phyloP scores from a whole-genome alignment of 35 echinoderm and acorn worm species.

The Antedon bifida region DNA sequence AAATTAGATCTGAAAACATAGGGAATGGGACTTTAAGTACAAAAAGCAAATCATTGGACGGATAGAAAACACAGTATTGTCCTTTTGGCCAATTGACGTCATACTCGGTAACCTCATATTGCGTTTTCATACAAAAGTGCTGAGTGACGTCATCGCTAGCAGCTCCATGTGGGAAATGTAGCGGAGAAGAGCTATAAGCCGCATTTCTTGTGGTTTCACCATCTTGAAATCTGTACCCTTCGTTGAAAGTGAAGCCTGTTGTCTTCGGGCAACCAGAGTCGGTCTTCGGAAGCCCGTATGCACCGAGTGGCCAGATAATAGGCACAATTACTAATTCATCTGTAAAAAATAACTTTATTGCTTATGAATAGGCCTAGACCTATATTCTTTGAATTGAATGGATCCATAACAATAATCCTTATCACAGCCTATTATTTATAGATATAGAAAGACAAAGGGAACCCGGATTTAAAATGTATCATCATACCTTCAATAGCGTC shows the following conservation, averaged over 20 bases:
- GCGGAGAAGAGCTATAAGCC: constrained; percentile 17
- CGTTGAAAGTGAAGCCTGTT: constrained; percentile 11
- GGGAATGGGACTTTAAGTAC: no score
- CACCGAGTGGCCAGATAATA: constrained; percentile 40
- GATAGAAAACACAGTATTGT: constrained; percentile 23
- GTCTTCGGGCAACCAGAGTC: constrained; percentile 25
- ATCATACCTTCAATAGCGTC: background rate
- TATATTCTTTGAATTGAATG: no score
- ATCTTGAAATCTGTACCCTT: constrained; percentile 44
- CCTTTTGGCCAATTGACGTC: constrained; percentile 16
- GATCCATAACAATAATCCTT: no score
- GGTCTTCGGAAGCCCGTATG: constrained; percentile 47
- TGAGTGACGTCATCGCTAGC: constrained; percentile 8
- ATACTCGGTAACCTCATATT: background rate
- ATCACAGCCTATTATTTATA: no score
- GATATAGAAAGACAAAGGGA: no score
- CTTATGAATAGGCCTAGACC: no score
- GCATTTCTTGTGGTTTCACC: constrained; percentile 11
- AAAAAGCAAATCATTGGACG: no score
- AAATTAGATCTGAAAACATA: no score
- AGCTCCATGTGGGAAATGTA: constrained; percentile 1
- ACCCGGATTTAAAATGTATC: no score
- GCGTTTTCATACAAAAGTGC: constrained; percentile 36
- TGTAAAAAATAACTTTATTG: no score
- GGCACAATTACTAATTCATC: background rate